phyloP scores from a whole-genome alignment of 2,113 vertebrate species.

The Prunella himalayana region DNA sequence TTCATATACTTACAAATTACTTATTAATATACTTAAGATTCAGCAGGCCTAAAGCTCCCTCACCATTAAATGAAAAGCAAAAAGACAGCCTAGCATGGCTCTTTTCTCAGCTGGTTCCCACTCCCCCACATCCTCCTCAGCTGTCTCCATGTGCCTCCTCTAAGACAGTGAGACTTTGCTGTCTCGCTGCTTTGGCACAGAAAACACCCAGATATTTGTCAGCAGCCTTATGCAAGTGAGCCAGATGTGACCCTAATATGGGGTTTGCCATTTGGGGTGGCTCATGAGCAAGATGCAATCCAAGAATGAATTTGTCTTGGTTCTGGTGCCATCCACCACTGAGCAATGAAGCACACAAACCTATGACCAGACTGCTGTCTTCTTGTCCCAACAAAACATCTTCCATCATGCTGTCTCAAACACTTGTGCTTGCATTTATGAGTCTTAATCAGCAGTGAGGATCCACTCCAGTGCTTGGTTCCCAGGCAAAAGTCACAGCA shows the following conservation, averaged over 20 bases:
- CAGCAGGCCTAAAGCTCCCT: background rate
- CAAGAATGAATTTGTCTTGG: background rate
- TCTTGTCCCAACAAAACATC: background rate
- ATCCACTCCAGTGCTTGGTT: background rate
- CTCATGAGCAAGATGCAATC: background rate
- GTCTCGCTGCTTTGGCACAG: background rate
- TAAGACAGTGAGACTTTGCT: background rate
- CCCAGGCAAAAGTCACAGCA: conserved; percentile 30
- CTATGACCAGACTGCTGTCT: background rate
- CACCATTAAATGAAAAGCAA: background rate
- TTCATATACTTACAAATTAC: background rate
- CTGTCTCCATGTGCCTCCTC: background rate
- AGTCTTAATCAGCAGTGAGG: background rate
- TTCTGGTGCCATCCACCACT: background rate
- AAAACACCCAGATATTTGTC: background rate
- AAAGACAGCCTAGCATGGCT: background rate
- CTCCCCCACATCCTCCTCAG: background rate
- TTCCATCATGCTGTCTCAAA: background rate
- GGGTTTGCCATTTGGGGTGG: background rate
- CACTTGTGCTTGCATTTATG: background rate
- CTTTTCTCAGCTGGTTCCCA: background rate
- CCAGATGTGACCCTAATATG: background rate
- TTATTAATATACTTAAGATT: background rate
- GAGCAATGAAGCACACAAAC: background rate
- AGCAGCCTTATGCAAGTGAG: background rate